Evolutionary conservation across 92 coral and sea anemone species (phyloP).

Genomic region (Phenganax subtilis): DNA sequence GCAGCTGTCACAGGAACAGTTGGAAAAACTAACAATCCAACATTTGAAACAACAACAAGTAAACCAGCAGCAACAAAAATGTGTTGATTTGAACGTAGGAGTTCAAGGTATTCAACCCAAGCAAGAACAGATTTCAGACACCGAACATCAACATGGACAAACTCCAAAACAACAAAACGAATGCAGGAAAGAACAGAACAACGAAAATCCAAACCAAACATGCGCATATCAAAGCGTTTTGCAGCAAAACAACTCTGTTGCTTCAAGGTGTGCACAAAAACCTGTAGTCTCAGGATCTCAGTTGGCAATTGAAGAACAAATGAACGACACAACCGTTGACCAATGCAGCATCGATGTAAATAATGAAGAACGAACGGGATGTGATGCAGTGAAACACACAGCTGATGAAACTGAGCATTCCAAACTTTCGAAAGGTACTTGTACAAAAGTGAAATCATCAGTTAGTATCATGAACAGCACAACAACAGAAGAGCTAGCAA

Average conservation of each 20-base stretch:
- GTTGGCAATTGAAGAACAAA: neutral
- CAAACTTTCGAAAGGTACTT: neutral
- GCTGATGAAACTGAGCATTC: neutral
- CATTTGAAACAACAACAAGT: neutral
- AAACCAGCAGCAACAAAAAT: conserved; percentile 4
- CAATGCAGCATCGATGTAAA: neutral
- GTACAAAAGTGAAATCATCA: neutral
- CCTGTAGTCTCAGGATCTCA: neutral
- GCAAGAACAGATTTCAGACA: neutral
- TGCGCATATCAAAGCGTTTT: too few relatives aligned
- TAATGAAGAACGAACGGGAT: neutral
- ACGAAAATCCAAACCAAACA: too few relatives aligned
- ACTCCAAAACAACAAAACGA: neutral
- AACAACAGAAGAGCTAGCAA: neutral
- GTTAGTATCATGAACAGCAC: neutral
- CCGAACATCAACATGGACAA: neutral
- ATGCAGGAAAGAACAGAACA: too few relatives aligned
- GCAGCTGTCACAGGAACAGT: conserved; percentile 15
- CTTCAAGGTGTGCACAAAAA: neutral
- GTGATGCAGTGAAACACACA: neutral
- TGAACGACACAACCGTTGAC: neutral
- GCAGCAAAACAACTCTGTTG: too few relatives aligned
- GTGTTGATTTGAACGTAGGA: neutral
- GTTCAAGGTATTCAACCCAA: neutral
- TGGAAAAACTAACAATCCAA: conserved; percentile 14